Percentiles rank a stretch among this genome's conserved stretches.
Conservation (phyloP, 1,140 invertebrate genomes). For the Muscidifurax raptorellus region DNA sequence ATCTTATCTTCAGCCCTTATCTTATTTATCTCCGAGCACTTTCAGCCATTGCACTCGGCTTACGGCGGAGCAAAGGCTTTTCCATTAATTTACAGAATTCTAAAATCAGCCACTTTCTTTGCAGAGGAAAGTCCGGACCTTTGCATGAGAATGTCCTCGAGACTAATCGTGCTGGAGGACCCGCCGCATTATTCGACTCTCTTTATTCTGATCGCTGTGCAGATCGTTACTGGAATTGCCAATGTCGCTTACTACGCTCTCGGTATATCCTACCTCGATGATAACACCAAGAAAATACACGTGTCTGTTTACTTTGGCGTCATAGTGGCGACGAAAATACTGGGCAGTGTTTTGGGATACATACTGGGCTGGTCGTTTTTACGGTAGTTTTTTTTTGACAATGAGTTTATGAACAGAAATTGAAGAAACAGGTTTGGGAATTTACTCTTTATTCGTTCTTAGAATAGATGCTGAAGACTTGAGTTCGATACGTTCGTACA, state of each 20-base stretch:
- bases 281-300: slow-evolving; percentile 79
- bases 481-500: slow-evolving; percentile 60
- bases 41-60: not conserved
- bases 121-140: slow-evolving; percentile 72
- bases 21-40: not conserved
- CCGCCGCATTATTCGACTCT: slow-evolving; percentile 66
- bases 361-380: slow-evolving; percentile 72
- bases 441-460: slow-evolving; percentile 39
- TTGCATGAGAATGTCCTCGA: slow-evolving; percentile 60
- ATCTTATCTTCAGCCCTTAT: slow-evolving; percentile 7
- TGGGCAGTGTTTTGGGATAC: slow-evolving; percentile 71
- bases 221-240: slow-evolving; percentile 78
- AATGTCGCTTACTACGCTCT: slow-evolving; percentile 80
- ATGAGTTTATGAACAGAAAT: not conserved
- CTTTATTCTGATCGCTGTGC: slow-evolving; percentile 76
- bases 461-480: slow-evolving; percentile 69
- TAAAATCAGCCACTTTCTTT: slow-evolving; percentile 25
- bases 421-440: not conserved
- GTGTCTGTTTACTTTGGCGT: slow-evolving; percentile 75
- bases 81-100: slow-evolving; percentile 5
- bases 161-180: slow-evolving; percentile 60
- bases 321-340: slow-evolving; percentile 65
- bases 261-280: slow-evolving; percentile 82
- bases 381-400: slow-evolving; percentile 61
- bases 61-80: not conserved